Evolutionary conservation across 2,888 invertebrate species (phyloP), one percentile per base, ranked within the genome.

Genomic region (Biston stratarius): DNA sequence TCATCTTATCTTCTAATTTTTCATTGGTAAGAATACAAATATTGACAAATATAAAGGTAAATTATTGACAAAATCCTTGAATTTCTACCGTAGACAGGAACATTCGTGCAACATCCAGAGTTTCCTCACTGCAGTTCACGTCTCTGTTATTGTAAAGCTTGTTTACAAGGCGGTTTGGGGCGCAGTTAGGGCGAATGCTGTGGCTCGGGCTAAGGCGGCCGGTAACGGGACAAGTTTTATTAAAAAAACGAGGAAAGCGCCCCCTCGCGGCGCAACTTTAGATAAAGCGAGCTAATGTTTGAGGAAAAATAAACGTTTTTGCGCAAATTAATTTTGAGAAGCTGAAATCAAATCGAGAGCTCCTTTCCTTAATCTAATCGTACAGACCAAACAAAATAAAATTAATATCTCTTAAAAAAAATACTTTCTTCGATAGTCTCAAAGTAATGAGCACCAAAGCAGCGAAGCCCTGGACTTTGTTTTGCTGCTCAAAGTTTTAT

Each of bases 181-280:
- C 67, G 61, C 73, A 73, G 73, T 65, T 67, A 70, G 60, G 71
- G 64, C 69, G 61, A 64, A 72, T 75, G 74, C 36, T 40, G 40
- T 40, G 38, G 59, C 40, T 11, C 36, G 15, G n/a, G 58, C 47
- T 71, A 71, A 70, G 64, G 67, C 71, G 63, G 70, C 53, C 69
- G 62, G 63, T 74, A 77, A 76, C 74, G 75, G 69, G 72, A 65
- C 71, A 79, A 79, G 77, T 79, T 79, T 79, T 79, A 79, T 77
- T 79, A 79, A 79, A 77, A n/a, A 78, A 77, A 72, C 52, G 66
- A 55, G 60, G 58, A 65, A 74, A 76, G 76, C 56, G 66, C 70
- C 71, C 75, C 66, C 71, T 48, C 45, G 72, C 60, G 74, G 60
- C 57, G 36, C 47, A 72, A 72, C 49, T 68, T 70, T 24, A 64